These are phyloP conservation scores for Cordilura impudica DNA, from an alignment of 2,888 invertebrate species.

Conservation along the genomic window DNA sequence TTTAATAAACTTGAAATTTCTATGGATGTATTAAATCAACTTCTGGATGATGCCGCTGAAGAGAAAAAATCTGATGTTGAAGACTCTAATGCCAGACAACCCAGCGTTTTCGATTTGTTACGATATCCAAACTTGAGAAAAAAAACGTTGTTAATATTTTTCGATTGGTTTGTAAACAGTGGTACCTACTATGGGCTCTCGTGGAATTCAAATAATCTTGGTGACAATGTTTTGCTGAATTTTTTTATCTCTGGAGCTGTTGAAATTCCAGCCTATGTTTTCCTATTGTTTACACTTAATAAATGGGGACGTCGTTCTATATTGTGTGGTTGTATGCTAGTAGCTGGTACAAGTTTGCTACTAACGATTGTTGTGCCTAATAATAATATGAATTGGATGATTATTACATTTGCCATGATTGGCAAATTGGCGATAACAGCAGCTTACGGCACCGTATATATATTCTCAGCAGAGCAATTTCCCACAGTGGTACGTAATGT, in stretches of 20 bases:
- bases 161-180: conserved; percentile 88
- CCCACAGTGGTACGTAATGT: conserved; percentile 89
- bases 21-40: conserved; percentile 79
- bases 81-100: conserved; percentile 68
- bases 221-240: conserved; percentile 85
- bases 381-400: conserved; percentile 79
- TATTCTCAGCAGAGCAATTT: conserved; percentile 87
- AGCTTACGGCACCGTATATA: conserved; percentile 85
- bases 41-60: conserved; percentile 78
- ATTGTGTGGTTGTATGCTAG: conserved; percentile 84
- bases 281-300: conserved; percentile 83
- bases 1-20: conserved; percentile 82
- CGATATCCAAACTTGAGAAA: conserved; percentile 82
- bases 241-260: conserved; percentile 87
- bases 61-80: conserved; percentile 61
- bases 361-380: conserved; percentile 81
- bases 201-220: conserved; percentile 85
- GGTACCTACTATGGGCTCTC: conserved; percentile 88
- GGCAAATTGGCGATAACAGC: conserved; percentile 86
- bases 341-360: conserved; percentile 81
- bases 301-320: conserved; percentile 84
- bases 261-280: conserved; percentile 85
- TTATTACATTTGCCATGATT: conserved; percentile 83
- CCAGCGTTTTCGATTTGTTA: conserved; percentile 81
- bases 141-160: conserved; percentile 84